Evolutionary conservation across 2,797 vertebrate genomes (phyloP).

Genomic region (Diglossa cyanea): DNA sequence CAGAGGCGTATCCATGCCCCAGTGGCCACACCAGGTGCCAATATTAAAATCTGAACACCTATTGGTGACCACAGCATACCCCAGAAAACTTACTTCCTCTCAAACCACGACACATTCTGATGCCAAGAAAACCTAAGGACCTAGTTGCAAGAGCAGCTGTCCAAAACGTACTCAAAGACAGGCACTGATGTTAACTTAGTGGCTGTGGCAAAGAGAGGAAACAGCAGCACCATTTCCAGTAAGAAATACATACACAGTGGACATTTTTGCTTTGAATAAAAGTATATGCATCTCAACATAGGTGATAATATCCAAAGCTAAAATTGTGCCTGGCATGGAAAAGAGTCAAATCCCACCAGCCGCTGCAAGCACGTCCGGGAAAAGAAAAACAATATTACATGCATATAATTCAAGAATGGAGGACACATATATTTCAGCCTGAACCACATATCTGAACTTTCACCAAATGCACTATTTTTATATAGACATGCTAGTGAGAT

Average conservation of each 20-base stretch:
- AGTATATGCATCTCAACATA: not conserved
- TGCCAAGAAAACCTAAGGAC: not conserved
- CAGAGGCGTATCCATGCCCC: too few species aligned
- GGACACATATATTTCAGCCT: not conserved
- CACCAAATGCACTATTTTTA: not conserved
- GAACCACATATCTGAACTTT: not conserved
- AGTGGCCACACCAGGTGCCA: too few species aligned
- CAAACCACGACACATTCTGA: not conserved
- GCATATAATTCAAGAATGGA: not conserved
- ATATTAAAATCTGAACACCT: too few species aligned
- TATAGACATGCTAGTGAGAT: not conserved
- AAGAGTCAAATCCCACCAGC: not conserved
- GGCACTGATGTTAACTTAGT: not conserved
- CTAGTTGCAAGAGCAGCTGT: not conserved
- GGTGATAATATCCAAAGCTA: not conserved
- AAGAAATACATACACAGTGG: not conserved
- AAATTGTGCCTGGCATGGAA: not conserved
- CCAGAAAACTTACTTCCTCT: too few species aligned
- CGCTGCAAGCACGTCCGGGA: not conserved
- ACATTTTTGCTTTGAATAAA: not conserved
- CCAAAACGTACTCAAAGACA: not conserved
- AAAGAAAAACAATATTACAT: not conserved
- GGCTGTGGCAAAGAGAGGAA: not conserved
- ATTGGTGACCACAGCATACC: too few species aligned
- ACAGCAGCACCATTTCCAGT: not conserved